A percentile compares a stretch with the other conserved stretches of the same genome.
Conservation (phyloP, 37 sponge, comb jelly and placozoan genomes). For the Hormiphora californensis region DNA sequence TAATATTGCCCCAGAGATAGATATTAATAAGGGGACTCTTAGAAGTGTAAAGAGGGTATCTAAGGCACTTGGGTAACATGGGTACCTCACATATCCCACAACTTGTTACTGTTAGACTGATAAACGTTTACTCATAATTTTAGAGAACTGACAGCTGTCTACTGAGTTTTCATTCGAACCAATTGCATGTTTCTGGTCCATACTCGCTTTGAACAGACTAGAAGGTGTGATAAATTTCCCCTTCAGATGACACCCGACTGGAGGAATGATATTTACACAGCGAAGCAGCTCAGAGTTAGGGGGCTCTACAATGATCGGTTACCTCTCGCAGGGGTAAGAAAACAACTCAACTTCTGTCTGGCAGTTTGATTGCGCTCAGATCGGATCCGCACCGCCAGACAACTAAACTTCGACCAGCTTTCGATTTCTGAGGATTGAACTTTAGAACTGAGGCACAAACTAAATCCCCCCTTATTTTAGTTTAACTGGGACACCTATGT, state of each 20-base stretch:
- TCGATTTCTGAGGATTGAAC: too few relatives aligned
- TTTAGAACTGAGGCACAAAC: neutral
- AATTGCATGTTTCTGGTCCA: neutral
- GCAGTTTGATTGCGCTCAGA: neutral
- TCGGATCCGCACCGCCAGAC: neutral
- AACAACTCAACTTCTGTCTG: neutral
- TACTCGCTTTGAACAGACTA: neutral
- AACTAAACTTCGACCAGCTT: too few relatives aligned
- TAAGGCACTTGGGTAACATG: too few relatives aligned
- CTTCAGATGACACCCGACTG: conserved; percentile 16
- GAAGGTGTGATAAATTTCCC: neutral
- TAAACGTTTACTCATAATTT: too few relatives aligned
- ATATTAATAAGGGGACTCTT: too few relatives aligned
- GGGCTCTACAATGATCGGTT: conserved; percentile 11
- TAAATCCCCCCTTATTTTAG: neutral
- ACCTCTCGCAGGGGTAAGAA: neutral
- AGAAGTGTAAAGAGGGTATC: too few relatives aligned
- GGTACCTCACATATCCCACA: too few relatives aligned
- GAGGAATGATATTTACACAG: neutral
- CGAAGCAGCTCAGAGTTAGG: neutral
- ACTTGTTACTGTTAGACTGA: too few relatives aligned
- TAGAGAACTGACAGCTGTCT: too few relatives aligned
- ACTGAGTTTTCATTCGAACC: neutral
- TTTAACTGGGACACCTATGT: neutral
- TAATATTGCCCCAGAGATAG: too few relatives aligned